Conservation (phyloP, 2,113 vertebrate genomes). For the Maccullochella peelii region DNA sequence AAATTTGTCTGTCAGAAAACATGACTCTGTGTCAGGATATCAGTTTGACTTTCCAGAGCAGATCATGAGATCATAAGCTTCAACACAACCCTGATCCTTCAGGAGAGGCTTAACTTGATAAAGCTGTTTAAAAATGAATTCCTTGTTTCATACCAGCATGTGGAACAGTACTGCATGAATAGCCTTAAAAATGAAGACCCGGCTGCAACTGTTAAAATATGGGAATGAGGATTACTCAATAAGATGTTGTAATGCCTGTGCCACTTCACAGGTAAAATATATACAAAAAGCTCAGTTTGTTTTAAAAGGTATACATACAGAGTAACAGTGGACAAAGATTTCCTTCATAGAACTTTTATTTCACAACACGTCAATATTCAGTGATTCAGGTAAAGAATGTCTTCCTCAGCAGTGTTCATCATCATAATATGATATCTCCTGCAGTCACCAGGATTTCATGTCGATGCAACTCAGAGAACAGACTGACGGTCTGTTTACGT, state of each 20-base stretch:
- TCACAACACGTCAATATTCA: slow-evolving; percentile 53
- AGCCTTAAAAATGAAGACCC: not conserved
- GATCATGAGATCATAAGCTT: slow-evolving; percentile 25
- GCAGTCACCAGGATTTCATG: slow-evolving; percentile 28
- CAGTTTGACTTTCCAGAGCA: slow-evolving; percentile 1
- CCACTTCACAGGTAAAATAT: not conserved
- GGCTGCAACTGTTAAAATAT: not conserved
- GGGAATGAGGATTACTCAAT: not conserved
- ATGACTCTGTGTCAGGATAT: not conserved
- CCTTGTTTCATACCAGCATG: slow-evolving; percentile 7
- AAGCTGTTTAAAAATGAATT: slow-evolving; percentile 43
- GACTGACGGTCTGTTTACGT: not conserved
- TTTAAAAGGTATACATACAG: not conserved
- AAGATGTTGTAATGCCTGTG: not conserved
- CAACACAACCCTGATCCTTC: slow-evolving; percentile 26
- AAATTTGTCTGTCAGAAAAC: not conserved
- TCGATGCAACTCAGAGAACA: slow-evolving; percentile 23
- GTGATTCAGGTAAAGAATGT: slow-evolving; percentile 40
- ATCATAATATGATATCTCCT: slow-evolving; percentile 23
- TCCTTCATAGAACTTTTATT: slow-evolving; percentile 60
- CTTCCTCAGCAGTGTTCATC: slow-evolving; percentile 37
- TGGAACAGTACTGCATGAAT: not conserved
- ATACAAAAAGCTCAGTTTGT: not conserved
- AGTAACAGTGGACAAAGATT: not conserved
- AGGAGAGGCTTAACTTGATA: slow-evolving; percentile 40